Percentiles rank a stretch among this genome's conserved stretches.
These are phyloP conservation scores for Lycia hirtaria DNA, from an alignment of 2,888 invertebrate species.

Conservation along the genomic window DNA sequence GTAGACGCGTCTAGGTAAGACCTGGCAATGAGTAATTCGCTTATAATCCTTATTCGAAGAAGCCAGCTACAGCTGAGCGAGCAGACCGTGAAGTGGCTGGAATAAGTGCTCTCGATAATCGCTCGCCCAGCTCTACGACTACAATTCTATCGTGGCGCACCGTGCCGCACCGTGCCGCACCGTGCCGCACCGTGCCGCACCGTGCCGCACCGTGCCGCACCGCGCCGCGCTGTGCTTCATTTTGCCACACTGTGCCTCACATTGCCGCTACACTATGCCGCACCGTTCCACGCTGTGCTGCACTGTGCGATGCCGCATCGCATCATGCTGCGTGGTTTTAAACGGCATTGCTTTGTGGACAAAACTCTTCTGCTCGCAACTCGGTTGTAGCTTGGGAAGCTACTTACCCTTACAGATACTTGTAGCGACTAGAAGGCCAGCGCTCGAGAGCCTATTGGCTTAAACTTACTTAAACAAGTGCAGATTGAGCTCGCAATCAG, in stretches of 20 bases:
- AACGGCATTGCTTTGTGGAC: conserved; percentile 34
- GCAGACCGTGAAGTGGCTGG: conserved; percentile 23
- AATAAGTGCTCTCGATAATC: conserved; percentile 25
- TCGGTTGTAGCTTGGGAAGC: not conserved
- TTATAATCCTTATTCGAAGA: conserved; percentile 30
- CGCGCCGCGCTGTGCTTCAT: not conserved
- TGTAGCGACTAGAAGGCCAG: not conserved
- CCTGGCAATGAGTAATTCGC: conserved; percentile 11
- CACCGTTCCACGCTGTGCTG: not conserved
- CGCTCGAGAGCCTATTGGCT: not conserved
- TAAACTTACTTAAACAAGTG: not conserved
- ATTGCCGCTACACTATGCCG: not conserved
- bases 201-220: not conserved
- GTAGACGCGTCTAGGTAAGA: no score
- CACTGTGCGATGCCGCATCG: not conserved
- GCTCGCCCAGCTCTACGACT: conserved; percentile 15
- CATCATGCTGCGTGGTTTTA: not conserved
- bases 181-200: not conserved
- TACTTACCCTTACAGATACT: not conserved
- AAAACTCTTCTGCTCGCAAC: conserved; percentile 28
- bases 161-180: conserved; percentile 4
- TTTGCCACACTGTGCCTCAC: not conserved
- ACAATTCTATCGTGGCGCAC: not conserved
- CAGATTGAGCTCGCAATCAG: not conserved
- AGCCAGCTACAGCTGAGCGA: conserved; percentile 31